Evolutionary conservation across 2,113 vertebrate species (phyloP).

Genomic region (Morone chrysops): DNA sequence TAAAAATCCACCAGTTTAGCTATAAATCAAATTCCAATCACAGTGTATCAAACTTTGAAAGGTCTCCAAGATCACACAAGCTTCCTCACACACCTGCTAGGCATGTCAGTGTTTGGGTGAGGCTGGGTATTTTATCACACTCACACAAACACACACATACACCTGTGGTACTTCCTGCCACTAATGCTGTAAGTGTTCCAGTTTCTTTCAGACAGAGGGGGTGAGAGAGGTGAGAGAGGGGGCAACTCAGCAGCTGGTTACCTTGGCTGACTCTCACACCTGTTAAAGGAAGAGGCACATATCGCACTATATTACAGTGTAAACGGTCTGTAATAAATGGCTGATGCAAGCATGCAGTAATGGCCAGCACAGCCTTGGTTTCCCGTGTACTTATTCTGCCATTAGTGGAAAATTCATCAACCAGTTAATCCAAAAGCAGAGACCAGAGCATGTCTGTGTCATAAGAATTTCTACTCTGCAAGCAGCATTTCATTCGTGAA

Average conservation of each 20-base stretch:
- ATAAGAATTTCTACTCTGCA: conserved; percentile 4
- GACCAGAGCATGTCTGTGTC: conserved; percentile 4
- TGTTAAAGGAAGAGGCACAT: conserved; percentile 65
- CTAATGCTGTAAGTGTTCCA: conserved; percentile 75
- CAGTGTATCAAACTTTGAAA: conserved; percentile 70
- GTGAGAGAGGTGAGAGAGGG: conserved; percentile 72
- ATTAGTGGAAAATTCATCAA: conserved; percentile 51
- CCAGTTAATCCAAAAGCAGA: conserved; percentile 38
- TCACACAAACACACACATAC: conserved; percentile 34
- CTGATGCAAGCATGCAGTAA: conserved; percentile 77
- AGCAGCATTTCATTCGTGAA: conserved; percentile 28
- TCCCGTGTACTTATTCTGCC: conserved; percentile 22
- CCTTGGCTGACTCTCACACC: conserved; percentile 77
- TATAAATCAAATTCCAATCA: conserved; percentile 79
- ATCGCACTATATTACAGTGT: conserved; percentile 44
- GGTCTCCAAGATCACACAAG: conserved; percentile 76
- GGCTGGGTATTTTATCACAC: conserved; percentile 58
- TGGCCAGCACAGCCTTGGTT: conserved; percentile 31
- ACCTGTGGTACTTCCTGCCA: conserved; percentile 73
- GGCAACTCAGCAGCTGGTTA: conserved; percentile 77
- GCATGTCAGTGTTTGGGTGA: conserved; percentile 73
- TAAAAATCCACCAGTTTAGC: conserved; percentile 50
- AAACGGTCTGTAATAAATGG: conserved; percentile 58
- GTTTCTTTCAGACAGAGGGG: conserved; percentile 70
- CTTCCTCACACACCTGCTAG: conserved; percentile 75